phyloP scores from a whole-genome alignment of 1,140 invertebrate genomes.

The Pogonomyrmex barbatus region DNA sequence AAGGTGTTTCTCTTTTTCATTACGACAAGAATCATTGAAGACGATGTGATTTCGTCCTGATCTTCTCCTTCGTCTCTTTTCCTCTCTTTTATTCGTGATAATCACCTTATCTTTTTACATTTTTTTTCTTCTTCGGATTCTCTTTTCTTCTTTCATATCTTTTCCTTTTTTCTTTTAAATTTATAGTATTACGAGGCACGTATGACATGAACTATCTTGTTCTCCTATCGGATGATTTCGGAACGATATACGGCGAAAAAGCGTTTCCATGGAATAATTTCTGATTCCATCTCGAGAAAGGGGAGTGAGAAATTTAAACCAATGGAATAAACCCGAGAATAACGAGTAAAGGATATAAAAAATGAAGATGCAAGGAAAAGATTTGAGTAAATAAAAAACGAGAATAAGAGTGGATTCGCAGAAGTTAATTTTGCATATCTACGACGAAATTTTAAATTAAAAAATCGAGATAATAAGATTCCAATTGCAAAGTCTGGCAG shows the following conservation, averaged over 20 bases:
- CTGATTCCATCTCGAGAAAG: not conserved
- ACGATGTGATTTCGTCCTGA: not conserved
- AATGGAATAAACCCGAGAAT: not conserved
- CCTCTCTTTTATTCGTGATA: not conserved
- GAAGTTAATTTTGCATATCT: not conserved
- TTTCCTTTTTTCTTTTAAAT: not conserved
- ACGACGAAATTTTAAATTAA: not conserved
- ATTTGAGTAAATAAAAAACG: not conserved
- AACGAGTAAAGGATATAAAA: not conserved
- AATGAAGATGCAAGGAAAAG: not conserved
- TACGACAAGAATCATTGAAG: not conserved
- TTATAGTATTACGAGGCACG: not conserved
- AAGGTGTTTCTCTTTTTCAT: not conserved
- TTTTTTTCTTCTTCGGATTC: slow-evolving; percentile 1
- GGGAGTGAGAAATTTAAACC: not conserved
- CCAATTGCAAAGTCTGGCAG: not conserved
- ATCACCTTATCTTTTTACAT: not conserved
- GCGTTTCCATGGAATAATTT: not conserved
- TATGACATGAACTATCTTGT: slow-evolving; percentile 7
- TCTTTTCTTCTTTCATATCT: not conserved
- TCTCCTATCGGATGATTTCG: not conserved
- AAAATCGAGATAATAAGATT: not conserved
- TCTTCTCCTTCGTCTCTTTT: not conserved
- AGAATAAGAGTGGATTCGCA: not conserved
- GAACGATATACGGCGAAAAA: not conserved